phyloP scores from a whole-genome alignment of 2,888 invertebrate genomes.

The Drosophila vallismaia region DNA sequence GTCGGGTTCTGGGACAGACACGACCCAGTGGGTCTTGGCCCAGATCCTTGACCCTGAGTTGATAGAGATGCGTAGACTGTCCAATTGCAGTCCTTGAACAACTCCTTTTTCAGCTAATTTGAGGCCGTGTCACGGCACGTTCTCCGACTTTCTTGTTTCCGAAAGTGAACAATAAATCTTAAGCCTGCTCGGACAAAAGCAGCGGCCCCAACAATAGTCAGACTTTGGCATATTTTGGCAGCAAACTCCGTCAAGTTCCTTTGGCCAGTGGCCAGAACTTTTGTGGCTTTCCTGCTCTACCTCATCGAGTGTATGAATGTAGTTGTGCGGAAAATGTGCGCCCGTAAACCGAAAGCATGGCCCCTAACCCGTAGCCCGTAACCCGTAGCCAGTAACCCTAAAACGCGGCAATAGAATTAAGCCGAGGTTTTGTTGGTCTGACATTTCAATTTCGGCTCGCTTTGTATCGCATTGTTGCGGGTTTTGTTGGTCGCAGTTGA shows the following conservation, averaged over 20 bases:
- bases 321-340: conserved; percentile 35
- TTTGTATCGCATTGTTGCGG: conserved; percentile 40
- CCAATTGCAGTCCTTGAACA: neutral
- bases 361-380: conserved; percentile 15
- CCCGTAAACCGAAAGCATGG: conserved; percentile 25
- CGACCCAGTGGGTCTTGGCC: conserved; percentile 9
- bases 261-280: conserved; percentile 51
- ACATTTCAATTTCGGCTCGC: conserved; percentile 53
- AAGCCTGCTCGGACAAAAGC: conserved; percentile 42
- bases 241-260: conserved; percentile 62
- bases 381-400: conserved; percentile 13
- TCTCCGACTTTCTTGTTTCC: conserved; percentile 8
- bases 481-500: conserved; percentile 28
- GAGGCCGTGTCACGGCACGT: conserved; percentile 35
- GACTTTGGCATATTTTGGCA: conserved; percentile 55
- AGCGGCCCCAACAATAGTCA: conserved; percentile 19
- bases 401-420: conserved; percentile 48
- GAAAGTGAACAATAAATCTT: conserved; percentile 41
- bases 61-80: conserved; percentile 17
- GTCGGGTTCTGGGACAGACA: conserved; percentile 53
- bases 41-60: conserved; percentile 55
- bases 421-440: conserved; percentile 48
- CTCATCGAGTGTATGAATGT: conserved; percentile 25
- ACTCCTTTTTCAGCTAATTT: conserved; percentile 11
- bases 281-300: conserved; percentile 40